A percentile compares a stretch with the other conserved stretches of the same genome.
These are phyloP conservation scores for Orthonyx spaldingii DNA, from an alignment of 2,113 vertebrate genomes.

Conservation along the genomic window DNA sequence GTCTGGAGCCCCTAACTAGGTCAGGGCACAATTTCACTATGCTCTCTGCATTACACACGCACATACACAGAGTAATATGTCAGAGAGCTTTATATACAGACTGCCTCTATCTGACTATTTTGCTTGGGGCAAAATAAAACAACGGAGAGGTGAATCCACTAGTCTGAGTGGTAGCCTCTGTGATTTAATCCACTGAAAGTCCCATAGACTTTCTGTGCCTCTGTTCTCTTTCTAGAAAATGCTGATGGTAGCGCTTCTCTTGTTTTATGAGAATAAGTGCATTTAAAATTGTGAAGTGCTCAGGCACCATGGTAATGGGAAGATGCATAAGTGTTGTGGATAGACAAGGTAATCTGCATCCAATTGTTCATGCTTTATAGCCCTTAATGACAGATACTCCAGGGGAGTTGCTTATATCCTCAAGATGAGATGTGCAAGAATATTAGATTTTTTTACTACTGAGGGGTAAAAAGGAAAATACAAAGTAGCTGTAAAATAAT, in stretches of 20 bases:
- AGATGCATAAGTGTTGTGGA: neutral
- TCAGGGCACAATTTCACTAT: neutral
- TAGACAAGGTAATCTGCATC: conserved; percentile 30
- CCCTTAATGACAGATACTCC: conserved; percentile 5
- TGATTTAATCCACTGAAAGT: neutral
- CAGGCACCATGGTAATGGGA: conserved; percentile 13
- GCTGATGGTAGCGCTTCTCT: neutral
- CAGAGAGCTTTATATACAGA: neutral
- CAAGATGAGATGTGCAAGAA: neutral
- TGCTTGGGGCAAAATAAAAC: neutral
- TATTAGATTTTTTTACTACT: neutral
- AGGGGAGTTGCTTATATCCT: neutral
- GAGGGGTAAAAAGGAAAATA: neutral
- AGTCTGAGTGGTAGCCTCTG: neutral
- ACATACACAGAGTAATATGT: neutral
- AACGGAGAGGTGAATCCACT: neutral
- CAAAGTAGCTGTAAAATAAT: neutral
- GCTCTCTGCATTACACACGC: neutral
- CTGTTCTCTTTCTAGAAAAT: neutral
- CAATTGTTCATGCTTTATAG: conserved; percentile 45
- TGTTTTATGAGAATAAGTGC: conserved; percentile 11
- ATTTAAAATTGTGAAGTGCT: conserved; percentile 13
- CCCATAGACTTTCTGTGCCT: neutral
- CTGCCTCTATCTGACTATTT: neutral
- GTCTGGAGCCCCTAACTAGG: conserved; percentile 51